These are phyloP conservation scores for Anthopleura xanthogrammica DNA, from an alignment of 92 coral and sea anemone genomes.

Conservation along the genomic window DNA sequence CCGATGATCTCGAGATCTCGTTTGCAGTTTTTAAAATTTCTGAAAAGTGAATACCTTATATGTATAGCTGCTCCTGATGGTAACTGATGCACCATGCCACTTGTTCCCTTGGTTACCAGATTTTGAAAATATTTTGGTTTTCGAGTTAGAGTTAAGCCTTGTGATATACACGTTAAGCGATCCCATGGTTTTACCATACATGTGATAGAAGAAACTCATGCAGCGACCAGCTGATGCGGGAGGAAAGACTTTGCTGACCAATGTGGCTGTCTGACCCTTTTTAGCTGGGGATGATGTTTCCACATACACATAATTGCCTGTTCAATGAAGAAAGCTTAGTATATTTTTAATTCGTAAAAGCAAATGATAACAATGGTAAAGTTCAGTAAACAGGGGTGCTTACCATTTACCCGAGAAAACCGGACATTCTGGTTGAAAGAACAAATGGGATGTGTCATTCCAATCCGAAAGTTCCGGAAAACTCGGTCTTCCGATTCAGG, in stretches of 20 bases:
- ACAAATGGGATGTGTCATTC: no score
- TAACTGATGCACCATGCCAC: slow-evolving; percentile 56
- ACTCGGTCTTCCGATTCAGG: no score
- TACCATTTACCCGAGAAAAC: no score
- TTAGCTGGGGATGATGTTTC: neutral
- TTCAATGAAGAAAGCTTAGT: no score
- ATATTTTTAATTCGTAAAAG: no score
- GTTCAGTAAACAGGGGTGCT: no score
- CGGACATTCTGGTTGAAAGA: no score
- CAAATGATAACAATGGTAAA: no score
- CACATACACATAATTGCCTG: neutral
- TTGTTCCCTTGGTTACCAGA: slow-evolving; percentile 74
- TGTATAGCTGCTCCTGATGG: slow-evolving; percentile 27
- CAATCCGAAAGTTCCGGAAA: no score
- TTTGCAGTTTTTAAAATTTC: no score
- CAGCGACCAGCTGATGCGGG: slow-evolving; percentile 38
- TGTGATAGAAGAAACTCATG: slow-evolving; percentile 72
- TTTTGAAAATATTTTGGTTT: slow-evolving; percentile 44
- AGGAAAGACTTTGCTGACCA: slow-evolving; percentile 59
- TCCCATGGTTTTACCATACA: slow-evolving; percentile 78
- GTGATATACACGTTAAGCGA: slow-evolving; percentile 47
- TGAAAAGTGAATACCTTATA: slow-evolving; percentile 35
- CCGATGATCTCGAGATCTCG: no score
- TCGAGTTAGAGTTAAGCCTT: slow-evolving; percentile 14
- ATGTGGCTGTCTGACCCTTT: neutral